These are phyloP conservation scores for Gallinago jamesoni DNA, from an alignment of 2,113 vertebrate species.

Conservation along the genomic window DNA sequence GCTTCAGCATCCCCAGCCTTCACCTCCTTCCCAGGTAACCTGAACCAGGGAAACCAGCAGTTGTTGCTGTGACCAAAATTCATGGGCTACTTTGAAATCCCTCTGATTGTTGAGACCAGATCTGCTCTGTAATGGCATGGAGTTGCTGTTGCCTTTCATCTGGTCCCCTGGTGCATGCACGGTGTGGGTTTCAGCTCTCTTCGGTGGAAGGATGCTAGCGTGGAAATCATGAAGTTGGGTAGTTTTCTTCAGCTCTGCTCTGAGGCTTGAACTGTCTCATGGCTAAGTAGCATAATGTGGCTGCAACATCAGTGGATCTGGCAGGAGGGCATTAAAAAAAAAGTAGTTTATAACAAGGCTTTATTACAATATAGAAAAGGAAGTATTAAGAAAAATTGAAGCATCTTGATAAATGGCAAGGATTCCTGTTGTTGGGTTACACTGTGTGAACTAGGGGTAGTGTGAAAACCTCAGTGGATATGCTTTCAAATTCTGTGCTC, in stretches of 20 bases:
- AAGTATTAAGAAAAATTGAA: background rate
- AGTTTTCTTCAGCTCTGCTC: background rate
- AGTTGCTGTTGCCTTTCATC: background rate
- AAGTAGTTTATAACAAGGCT: background rate
- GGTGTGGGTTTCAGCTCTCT: background rate
- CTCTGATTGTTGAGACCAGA: background rate
- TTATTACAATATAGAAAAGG: background rate
- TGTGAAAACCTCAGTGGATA: background rate
- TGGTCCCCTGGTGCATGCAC: accelerated
- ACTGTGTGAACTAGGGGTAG: background rate
- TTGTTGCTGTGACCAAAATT: background rate
- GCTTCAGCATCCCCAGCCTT: background rate
- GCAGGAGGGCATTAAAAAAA: background rate
- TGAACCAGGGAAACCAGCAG: background rate
- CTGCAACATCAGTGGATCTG: background rate
- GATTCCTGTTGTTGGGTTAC: background rate
- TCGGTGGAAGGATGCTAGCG: background rate
- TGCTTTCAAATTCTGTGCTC: background rate
- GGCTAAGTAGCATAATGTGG: too few species aligned
- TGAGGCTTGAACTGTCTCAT: background rate
- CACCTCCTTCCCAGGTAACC: too few species aligned
- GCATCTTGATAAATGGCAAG: background rate
- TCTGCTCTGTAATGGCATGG: background rate
- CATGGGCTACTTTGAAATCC: background rate
- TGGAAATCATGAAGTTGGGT: background rate